Conservation (phyloP, 2,113 vertebrate genomes). For the Malurus melanocephalus region DNA sequence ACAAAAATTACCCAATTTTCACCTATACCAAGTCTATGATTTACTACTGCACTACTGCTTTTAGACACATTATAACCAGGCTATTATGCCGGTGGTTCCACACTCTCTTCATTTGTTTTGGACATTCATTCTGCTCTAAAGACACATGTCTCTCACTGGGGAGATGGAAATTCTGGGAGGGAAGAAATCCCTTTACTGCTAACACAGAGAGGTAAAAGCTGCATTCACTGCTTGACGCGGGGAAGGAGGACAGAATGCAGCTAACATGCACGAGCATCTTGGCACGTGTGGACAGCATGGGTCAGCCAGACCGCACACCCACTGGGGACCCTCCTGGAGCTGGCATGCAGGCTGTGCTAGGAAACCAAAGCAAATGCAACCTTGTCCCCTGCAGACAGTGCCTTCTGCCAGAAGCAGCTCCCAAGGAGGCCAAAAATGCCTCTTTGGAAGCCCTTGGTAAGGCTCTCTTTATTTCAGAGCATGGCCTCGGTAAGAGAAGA, state of each 20-base stretch:
- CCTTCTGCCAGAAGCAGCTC: neutral
- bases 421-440: neutral
- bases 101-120: neutral
- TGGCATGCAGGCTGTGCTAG: neutral
- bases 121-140: neutral
- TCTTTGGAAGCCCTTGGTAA: neutral
- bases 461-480: neutral
- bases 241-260: neutral
- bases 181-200: neutral
- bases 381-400: neutral
- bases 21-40: neutral
- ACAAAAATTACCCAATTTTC: neutral
- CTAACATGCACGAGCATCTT: rapidly evolving
- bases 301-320: neutral
- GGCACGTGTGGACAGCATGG: no score
- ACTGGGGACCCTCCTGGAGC: rapidly evolving
- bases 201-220: neutral
- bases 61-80: neutral
- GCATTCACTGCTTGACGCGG: neutral
- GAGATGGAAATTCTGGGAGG: neutral
- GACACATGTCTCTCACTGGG: neutral
- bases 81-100: neutral
- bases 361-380: neutral
- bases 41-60: neutral
- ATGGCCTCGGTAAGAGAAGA: neutral